Percentiles rank a stretch among this genome's conserved stretches.
These are phyloP conservation scores for Pelecanus crispus DNA, from an alignment of 2,113 vertebrate species.

Conservation along the genomic window DNA sequence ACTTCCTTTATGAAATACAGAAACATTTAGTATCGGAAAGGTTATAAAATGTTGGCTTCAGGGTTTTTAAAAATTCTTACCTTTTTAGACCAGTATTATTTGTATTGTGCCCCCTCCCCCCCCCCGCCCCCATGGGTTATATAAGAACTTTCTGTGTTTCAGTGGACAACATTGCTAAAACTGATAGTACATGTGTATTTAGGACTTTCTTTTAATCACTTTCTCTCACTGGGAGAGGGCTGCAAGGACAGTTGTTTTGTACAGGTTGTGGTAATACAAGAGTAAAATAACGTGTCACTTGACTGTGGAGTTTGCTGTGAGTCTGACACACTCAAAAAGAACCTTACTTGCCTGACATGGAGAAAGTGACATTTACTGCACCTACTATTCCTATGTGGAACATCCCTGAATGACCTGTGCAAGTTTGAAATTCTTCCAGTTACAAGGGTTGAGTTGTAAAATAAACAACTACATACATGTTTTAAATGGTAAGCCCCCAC, in stretches of 20 bases:
- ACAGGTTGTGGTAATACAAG: not conserved
- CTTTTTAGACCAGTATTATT: not conserved
- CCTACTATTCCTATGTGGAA: not conserved
- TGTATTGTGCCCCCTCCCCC: not conserved
- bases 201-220: not conserved
- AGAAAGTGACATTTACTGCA: not conserved
- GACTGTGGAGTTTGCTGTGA: not conserved
- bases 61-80: not conserved
- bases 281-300: not conserved
- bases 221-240: not conserved
- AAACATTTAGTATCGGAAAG: not conserved
- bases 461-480: not conserved
- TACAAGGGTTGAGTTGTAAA: not conserved
- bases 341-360: not conserved
- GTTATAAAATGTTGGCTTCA: not conserved
- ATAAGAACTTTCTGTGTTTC: not conserved
- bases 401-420: not conserved
- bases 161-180: not conserved
- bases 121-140: not conserved
- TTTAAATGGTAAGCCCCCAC: not conserved
- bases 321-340: not conserved
- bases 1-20: not conserved
- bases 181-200: not conserved
- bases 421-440: not conserved
- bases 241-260: not conserved